Evolutionary conservation across 2,888 invertebrate genomes (phyloP), one percentile per base, ranked within the genome.

Genomic region (Scaptomyza polygonia): DNA sequence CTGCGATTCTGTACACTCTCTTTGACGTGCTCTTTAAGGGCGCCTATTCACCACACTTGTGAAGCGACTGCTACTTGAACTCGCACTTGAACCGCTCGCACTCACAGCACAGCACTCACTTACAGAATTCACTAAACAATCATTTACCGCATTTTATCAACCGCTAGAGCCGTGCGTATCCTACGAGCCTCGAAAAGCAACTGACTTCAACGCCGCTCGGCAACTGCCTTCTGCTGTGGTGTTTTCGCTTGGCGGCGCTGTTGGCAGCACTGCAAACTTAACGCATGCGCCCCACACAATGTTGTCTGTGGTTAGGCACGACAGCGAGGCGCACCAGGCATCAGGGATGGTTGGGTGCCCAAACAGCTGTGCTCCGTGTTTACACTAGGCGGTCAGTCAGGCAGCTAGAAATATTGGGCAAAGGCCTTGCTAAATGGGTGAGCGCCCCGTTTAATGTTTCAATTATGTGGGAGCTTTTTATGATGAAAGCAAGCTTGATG

Each of bases 111-210:
- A 54, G 62, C 63, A 67, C 72, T 65, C 78, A 74, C 65, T 49
- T 39, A 80, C 64, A 53, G 49, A 42, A 52, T 55, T 57, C 67
- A 67, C 65, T 67, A 40, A 18, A 59, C 71, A 58, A 57, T 54
- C 67, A 40, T 56, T 45, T 61, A 55, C 76, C 72, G 59, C 79
- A 66, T 79, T 77, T 68, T 62, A 63, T 67, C 42, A 64, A 65
- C 80, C 76, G 87, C 65, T 67, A 71, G 71, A 84, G 74, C 85
- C 90, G 86, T 90, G 86, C 90, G 89, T 87, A 85, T 89, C 89
- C 90, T 89, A 83, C 88, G 88, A 90, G 86, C 89, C 88, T 85
- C 88, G 88, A 91, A 90, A 87, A 89, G 90, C 90, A 90, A 90
- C 90, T 90, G 88, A 89, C 52, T 71, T 34, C 56, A 64, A 45